Evolutionary conservation across 2,797 vertebrate species (phyloP), one percentile per base, ranked within the genome.

Genomic region (Botia almorhae): DNA sequence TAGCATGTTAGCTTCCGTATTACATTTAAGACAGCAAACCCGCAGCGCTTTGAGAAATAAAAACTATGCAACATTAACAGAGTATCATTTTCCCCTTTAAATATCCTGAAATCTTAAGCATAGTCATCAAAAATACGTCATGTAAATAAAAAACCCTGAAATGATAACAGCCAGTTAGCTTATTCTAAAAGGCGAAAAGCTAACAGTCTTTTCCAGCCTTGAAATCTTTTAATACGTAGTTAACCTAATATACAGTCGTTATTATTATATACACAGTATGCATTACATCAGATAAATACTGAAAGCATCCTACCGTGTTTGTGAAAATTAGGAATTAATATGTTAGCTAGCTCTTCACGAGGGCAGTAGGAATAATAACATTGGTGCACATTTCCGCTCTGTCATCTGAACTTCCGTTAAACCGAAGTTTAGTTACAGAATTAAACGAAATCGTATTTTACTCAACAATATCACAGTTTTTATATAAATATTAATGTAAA

Each of bases 291-390:
- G 1, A 12, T 11, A 69, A 56, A 64, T 17, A 39, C 21, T 39
- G 56, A 68, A 81, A 11, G 5, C 4, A 48, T 53, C 64, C 74
- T 71, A 86, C 82, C 82, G 4, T 16, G 64, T 39, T 65, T 55
- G 10, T 6, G 4, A 26, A 83, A 58, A 36, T 29, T 1, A 48
- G 33, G 4, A 76, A 10, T 39, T 4, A 46, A 50, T 63, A 26
- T 23, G 33, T 2, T 16, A 65, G 51, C 58, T 75, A 69, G 75
- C 73, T 33, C 50, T 19, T 69, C 80, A 68, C 78, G 55, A 46
- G 39, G 3, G 17, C 17, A 48, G 76, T 81, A 60, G 87, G 87
- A 85, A 81, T 79, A 56, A 87, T 76, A 88, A 87, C 78, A 86
- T 46, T 13, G 82, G 19, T 46, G 82, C 78, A 88, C 87, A 73